These are phyloP conservation scores for Apis florea DNA, from an alignment of 1,140 invertebrate species.

Conservation along the genomic window DNA sequence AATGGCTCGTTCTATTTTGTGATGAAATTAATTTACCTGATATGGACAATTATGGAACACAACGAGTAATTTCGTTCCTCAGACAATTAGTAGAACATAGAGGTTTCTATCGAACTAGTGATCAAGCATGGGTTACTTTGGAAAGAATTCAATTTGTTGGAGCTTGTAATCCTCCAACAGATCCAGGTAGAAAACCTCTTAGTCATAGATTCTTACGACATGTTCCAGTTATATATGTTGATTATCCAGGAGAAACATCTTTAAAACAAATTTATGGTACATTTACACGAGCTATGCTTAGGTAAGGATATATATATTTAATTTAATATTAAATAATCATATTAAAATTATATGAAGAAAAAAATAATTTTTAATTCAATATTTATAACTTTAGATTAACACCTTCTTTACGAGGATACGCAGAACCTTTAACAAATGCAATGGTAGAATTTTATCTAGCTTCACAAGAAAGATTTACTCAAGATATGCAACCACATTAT, in stretches of 20 bases:
- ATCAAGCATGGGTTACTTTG: conserved; percentile 97
- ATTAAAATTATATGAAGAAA: background rate
- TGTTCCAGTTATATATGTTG: conserved; percentile 99
- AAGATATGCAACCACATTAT: conserved; percentile 99
- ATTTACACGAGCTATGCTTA: conserved; percentile 98
- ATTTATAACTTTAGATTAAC: conserved; percentile 82
- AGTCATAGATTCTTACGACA: conserved; percentile 96
- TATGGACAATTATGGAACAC: conserved; percentile 99
- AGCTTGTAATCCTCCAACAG: conserved; percentile 99
- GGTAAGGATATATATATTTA: conserved; percentile 76
- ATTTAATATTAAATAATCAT: background rate
- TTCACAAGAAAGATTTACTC: conserved; percentile 98
- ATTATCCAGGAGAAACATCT: conserved; percentile 99
- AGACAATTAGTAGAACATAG: conserved; percentile 98
- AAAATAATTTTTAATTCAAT: background rate
- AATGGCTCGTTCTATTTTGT: conserved; percentile 99
- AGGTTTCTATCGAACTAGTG: conserved; percentile 94
- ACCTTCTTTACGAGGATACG: conserved; percentile 93
- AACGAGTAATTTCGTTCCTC: conserved; percentile 98
- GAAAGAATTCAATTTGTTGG: conserved; percentile 99
- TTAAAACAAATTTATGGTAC: conserved; percentile 99
- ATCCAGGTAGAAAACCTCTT: conserved; percentile 98
- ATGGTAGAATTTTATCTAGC: conserved; percentile 99
- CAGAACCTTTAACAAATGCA: conserved; percentile 97
- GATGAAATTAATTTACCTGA: conserved; percentile 99